A percentile compares a stretch with the other conserved stretches of the same genome.
These are phyloP conservation scores for Diaphora mendica DNA, from an alignment of 2,888 invertebrate genomes.

Conservation along the genomic window DNA sequence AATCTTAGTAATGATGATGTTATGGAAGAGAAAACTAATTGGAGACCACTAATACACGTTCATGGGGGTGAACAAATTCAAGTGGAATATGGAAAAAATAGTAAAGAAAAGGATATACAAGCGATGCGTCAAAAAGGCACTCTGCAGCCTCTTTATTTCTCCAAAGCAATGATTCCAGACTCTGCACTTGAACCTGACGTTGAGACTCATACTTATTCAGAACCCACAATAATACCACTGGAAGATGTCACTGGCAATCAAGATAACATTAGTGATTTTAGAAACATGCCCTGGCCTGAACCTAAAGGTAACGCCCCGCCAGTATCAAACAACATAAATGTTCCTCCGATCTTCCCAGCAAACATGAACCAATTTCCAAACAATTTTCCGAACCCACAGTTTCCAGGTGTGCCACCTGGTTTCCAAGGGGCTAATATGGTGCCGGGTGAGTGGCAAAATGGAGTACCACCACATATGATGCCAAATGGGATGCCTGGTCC, in stretches of 20 bases:
- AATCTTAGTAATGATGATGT: conserved; percentile 91
- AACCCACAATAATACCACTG: conserved; percentile 94
- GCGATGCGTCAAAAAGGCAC: conserved; percentile 94
- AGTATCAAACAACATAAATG: conserved; percentile 60
- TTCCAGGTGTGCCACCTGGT: conserved; percentile 78
- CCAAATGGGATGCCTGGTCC: conserved; percentile 72
- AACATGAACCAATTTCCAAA: conserved; percentile 79
- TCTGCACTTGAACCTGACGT: conserved; percentile 94
- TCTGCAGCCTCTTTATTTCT: conserved; percentile 93
- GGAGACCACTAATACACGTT: conserved; percentile 90
- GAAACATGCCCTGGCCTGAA: conserved; percentile 93
- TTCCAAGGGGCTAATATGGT: conserved; percentile 77
- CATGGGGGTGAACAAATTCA: conserved; percentile 89
- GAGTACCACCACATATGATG: conserved; percentile 73
- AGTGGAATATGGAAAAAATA: conserved; percentile 91
- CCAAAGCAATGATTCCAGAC: conserved; percentile 94
- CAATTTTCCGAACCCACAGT: conserved; percentile 79
- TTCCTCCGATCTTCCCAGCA: conserved; percentile 81
- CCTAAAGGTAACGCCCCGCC: conserved; percentile 89
- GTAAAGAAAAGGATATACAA: conserved; percentile 95
- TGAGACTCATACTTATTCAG: conserved; percentile 91
- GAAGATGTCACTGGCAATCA: conserved; percentile 95
- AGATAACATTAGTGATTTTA: conserved; percentile 92
- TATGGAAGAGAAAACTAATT: conserved; percentile 93
- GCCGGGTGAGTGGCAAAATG: conserved; percentile 76